Base-by-base conservation (phyloP, 2,888 invertebrate species). In the Halictus ligatus region DNA sequence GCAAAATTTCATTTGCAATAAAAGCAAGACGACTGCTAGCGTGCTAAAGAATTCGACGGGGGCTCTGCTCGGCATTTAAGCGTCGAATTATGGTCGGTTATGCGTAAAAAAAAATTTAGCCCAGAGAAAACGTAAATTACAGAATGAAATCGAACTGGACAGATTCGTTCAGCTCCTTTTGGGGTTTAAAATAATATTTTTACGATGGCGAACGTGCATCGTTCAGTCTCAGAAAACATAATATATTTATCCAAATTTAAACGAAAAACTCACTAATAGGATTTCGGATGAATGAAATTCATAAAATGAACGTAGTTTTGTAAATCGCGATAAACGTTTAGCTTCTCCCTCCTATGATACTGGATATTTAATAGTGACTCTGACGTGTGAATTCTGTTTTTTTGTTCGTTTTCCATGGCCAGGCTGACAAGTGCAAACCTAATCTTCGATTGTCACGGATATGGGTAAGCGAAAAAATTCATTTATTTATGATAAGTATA, bases 401-500 rank as follows among this genome's bases (percentile, higher is more conserved):
- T 64, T 40, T 46, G 71, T 64, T 76, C 43, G 18, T 75, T 76
- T 21, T 25, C n/a, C 35, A 25, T 29, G 72, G 35, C 29, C 50
- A 80, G 83, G 43, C 35, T 43, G 46, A 46, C 35, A 35, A 35
- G 43, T 40, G 72, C 35, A 60, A 64, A 73, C 73, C 54, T 35
- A 21, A 50, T 73, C 50, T 50, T 35, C 72, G 72, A 43, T 75
- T 75, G n/a, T 46, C 72, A 64, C 50, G 18, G 50, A 75, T n/a
- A 83, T 80, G 75, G 83, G 83, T 83, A 83, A 83, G 83, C 80
- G 43, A 80, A 83, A 75, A 13, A 71, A 43, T 71, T 8, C 50
- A 79, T 7, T 13, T 64, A 75, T 78, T 78, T 79, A 58, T 4
- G 12, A 21, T 54, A 54, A 3, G n/a, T 54, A n/a, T 21, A 54